Percentiles rank a stretch among this genome's conserved stretches.
Conservation (phyloP, 2,888 invertebrate species). For the Melieria crassipennis region DNA sequence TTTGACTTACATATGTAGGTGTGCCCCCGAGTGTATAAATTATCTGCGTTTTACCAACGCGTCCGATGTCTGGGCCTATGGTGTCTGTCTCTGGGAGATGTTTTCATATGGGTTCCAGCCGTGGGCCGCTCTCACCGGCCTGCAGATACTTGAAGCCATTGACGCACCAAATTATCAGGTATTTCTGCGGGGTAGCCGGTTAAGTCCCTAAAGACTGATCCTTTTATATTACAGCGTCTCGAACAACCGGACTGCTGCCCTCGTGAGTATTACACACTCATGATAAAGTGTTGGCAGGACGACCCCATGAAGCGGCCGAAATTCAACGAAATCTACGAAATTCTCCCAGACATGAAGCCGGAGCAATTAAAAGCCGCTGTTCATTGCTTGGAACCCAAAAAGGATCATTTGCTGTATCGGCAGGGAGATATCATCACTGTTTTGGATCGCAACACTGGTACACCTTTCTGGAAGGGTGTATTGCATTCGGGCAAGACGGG, state of each 20-base stretch:
- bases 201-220: neutral
- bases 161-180: conserved; percentile 89
- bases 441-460: conserved; percentile 80
- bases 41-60: conserved; percentile 95
- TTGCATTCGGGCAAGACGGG: conserved; percentile 91
- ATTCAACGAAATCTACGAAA: conserved; percentile 83
- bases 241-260: conserved; percentile 96
- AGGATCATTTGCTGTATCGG: conserved; percentile 82
- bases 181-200: neutral
- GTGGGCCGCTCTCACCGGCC: conserved; percentile 94
- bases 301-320: conserved; percentile 88
- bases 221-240: conserved; percentile 71
- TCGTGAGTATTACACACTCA: conserved; percentile 87
- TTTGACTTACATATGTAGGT: conserved; percentile 69
- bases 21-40: conserved; percentile 97
- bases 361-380: conserved; percentile 89
- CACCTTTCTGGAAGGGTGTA: conserved; percentile 90
- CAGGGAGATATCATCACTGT: conserved; percentile 93
- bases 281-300: conserved; percentile 97
- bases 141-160: conserved; percentile 94
- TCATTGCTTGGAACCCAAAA: conserved; percentile 67
- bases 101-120: conserved; percentile 99
- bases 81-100: conserved; percentile 99
- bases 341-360: conserved; percentile 86
- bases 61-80: conserved; percentile 98